Conservation (phyloP, 2,113 vertebrate genomes). For the Aptenodytes patagonicus region DNA sequence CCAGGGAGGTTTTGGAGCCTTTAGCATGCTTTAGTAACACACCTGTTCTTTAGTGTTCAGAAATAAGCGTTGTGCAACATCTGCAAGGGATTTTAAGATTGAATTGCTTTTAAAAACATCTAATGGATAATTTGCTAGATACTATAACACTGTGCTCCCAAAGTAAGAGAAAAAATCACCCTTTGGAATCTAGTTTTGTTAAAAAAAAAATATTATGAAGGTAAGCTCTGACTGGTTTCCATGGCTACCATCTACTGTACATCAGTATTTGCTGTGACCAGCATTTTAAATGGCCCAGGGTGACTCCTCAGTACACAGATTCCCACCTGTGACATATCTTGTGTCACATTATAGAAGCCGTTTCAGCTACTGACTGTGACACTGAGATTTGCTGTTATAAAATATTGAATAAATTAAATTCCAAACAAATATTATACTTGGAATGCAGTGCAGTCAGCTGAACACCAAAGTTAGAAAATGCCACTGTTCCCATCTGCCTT, state of each 20-base stretch:
- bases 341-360: not conserved
- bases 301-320: not conserved
- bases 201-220: not conserved
- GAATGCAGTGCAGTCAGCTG: not conserved
- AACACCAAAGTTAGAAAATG: not conserved
- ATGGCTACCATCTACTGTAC: slow-evolving; percentile 45
- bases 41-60: not conserved
- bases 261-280: not conserved
- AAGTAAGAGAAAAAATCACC: not conserved
- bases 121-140: not conserved
- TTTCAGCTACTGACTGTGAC: not conserved
- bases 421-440: not conserved
- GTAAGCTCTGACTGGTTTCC: slow-evolving; percentile 33
- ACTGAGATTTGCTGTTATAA: not conserved
- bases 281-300: slow-evolving; percentile 32
- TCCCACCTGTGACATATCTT: not conserved
- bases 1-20: not conserved
- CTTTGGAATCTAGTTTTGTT: not conserved
- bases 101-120: not conserved
- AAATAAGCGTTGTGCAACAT: not conserved
- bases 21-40: not conserved
- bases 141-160: not conserved
- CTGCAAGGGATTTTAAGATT: not conserved
- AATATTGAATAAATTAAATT: not conserved
- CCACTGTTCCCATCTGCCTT: not conserved